phyloP scores from a whole-genome alignment of 2,888 invertebrate species.

The Diarsia rubi region DNA sequence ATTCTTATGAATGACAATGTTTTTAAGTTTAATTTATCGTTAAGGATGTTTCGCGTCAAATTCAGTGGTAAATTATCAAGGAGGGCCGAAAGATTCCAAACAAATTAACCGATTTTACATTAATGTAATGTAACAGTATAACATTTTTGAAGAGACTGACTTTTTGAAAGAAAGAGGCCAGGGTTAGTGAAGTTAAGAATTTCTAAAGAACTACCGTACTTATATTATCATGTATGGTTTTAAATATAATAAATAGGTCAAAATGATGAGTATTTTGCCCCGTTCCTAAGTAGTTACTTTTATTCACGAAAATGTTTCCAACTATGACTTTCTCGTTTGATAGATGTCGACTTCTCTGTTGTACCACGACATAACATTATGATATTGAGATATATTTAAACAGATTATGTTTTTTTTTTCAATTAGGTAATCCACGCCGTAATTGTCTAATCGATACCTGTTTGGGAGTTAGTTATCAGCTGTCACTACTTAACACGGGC shows the following conservation, averaged over 20 bases:
- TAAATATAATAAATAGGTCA: constrained; percentile 30
- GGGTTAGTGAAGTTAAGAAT: background rate
- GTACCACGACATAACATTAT: constrained; percentile 43
- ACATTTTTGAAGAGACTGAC: background rate
- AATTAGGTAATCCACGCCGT: too few species aligned
- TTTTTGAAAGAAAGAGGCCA: background rate
- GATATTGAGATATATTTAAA: constrained; percentile 33
- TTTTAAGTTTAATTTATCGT: too few species aligned
- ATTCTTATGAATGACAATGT: background rate
- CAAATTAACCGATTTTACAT: background rate
- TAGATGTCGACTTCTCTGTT: constrained; percentile 20
- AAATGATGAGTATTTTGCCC: constrained; percentile 41
- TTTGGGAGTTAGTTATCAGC: too few species aligned
- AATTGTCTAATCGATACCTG: too few species aligned
- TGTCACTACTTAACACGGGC: too few species aligned
- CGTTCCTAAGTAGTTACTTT: constrained; percentile 13
- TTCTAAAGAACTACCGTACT: constrained; percentile 7
- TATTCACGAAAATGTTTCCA: constrained; percentile 14
- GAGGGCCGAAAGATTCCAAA: too few species aligned
- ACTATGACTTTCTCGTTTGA: constrained; percentile 6
- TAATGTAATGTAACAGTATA: background rate
- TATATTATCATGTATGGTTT: background rate
- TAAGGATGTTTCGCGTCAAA: too few species aligned
- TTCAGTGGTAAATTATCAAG: too few species aligned
- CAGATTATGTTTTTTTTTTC: too few species aligned